phyloP scores from a whole-genome alignment of 1,140 invertebrate species.

The Saxidomus purpurata region DNA sequence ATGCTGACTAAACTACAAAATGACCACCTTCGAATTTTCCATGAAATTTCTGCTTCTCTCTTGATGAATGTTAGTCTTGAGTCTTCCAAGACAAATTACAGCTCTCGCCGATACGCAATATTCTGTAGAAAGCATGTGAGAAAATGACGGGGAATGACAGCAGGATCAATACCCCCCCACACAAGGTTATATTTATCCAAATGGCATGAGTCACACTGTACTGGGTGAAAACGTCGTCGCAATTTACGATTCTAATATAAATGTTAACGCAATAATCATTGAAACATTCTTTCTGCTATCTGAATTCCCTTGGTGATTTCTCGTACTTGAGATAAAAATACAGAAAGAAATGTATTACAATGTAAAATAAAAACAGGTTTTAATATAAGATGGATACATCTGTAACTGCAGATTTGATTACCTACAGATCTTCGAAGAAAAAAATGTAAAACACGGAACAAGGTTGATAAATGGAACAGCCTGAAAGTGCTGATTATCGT shows the following conservation, averaged over 20 bases:
- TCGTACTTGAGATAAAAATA: too few species aligned
- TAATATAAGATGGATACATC: too few species aligned
- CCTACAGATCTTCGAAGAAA: too few species aligned
- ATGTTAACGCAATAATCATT: not conserved
- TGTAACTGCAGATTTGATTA: too few species aligned
- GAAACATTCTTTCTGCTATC: not conserved
- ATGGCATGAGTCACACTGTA: not conserved
- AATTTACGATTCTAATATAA: not conserved
- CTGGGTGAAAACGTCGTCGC: not conserved
- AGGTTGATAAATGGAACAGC: too few species aligned
- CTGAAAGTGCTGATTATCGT: too few species aligned
- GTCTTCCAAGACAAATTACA: conserved; percentile 7
- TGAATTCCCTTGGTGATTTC: not conserved
- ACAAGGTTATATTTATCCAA: conserved; percentile 5
- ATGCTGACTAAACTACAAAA: too few species aligned
- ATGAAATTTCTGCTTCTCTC: not conserved
- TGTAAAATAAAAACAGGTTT: too few species aligned
- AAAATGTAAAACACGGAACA: too few species aligned
- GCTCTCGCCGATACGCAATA: not conserved
- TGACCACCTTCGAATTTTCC: not conserved
- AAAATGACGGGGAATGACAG: not conserved
- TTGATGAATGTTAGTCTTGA: not conserved
- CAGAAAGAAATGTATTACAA: too few species aligned
- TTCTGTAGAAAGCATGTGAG: not conserved
- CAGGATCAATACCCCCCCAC: not conserved